Conservation (phyloP, 2,113 vertebrate genomes). For the Leptobrachium ailaonicum region DNA sequence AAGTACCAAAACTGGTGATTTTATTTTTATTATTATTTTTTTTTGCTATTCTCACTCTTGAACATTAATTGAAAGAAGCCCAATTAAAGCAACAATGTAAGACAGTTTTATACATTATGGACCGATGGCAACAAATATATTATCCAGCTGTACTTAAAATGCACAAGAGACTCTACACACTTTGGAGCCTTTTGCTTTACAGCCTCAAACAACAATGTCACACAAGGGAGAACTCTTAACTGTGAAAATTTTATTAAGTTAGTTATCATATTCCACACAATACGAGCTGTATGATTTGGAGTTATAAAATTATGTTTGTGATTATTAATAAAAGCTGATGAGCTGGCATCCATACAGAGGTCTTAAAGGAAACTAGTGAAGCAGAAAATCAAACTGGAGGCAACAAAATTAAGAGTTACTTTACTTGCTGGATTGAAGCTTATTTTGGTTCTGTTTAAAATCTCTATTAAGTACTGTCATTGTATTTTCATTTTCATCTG, state of each 20-base stretch:
- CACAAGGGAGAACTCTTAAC: conserved; percentile 19
- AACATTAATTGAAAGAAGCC: too few relatives aligned
- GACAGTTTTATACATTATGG: too few relatives aligned
- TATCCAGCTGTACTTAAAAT: conserved; percentile 7
- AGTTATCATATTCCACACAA: conserved; percentile 69
- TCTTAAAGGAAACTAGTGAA: conserved; percentile 66
- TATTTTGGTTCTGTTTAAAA: not conserved
- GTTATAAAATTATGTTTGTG: conserved; percentile 71
- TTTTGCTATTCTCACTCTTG: too few relatives aligned
- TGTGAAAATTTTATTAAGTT: conserved; percentile 50
- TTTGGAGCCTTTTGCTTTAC: conserved; percentile 24
- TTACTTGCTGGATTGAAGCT: conserved; percentile 62
- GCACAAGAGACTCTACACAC: not conserved
- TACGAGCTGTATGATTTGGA: conserved; percentile 60
- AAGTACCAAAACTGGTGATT: too few relatives aligned
- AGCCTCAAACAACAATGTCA: conserved; percentile 8
- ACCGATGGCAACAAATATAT: not conserved
- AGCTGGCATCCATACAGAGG: conserved; percentile 67
- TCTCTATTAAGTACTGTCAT: too few relatives aligned
- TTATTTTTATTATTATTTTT: too few relatives aligned
- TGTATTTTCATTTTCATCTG: too few relatives aligned
- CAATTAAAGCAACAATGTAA: too few relatives aligned
- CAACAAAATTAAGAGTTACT: conserved; percentile 75
- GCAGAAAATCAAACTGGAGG: conserved; percentile 75
- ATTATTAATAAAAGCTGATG: conserved; percentile 76